Conservation (phyloP, 2,888 invertebrate species). For the Polia nebulosa region DNA sequence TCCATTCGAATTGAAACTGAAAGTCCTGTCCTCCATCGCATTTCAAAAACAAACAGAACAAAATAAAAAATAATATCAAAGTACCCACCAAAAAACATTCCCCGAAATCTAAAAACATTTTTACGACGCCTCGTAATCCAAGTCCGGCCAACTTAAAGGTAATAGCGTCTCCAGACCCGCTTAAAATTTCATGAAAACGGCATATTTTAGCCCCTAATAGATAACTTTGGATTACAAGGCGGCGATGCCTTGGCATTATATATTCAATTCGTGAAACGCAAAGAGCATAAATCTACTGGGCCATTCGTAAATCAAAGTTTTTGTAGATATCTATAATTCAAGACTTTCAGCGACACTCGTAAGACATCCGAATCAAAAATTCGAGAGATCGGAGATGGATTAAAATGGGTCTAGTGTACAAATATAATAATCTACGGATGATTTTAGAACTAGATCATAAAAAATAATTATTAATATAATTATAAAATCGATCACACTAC, state of each 20-base stretch:
- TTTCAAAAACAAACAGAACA: slow-evolving; percentile 19
- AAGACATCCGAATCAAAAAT: slow-evolving; percentile 45
- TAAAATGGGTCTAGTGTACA: background rate
- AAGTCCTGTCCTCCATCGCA: background rate
- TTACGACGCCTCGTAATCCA: slow-evolving; percentile 51
- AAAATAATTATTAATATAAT: too few relatives aligned
- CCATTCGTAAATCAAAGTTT: slow-evolving; percentile 86
- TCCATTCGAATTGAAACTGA: too few relatives aligned
- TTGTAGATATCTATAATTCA: slow-evolving; percentile 85
- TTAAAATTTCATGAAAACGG: slow-evolving; percentile 68
- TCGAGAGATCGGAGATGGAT: slow-evolving; percentile 35
- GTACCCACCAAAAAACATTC: slow-evolving; percentile 31
- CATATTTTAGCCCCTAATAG: slow-evolving; percentile 62
- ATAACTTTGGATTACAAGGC: slow-evolving; percentile 65
- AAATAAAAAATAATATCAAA: slow-evolving; percentile 32
- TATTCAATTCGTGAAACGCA: slow-evolving; percentile 84
- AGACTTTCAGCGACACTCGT: slow-evolving; percentile 70
- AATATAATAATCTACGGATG: background rate
- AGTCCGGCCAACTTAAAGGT: slow-evolving; percentile 50
- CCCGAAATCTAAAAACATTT: slow-evolving; percentile 53
- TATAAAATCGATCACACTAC: too few relatives aligned
- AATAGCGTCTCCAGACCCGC: slow-evolving; percentile 50
- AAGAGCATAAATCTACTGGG: slow-evolving; percentile 81
- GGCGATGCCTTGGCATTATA: slow-evolving; percentile 73
- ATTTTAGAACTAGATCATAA: background rate